Percentiles rank a stretch among this genome's conserved stretches.
phyloP scores from a whole-genome alignment of 2,888 invertebrate species.

The Graphium colonna region DNA sequence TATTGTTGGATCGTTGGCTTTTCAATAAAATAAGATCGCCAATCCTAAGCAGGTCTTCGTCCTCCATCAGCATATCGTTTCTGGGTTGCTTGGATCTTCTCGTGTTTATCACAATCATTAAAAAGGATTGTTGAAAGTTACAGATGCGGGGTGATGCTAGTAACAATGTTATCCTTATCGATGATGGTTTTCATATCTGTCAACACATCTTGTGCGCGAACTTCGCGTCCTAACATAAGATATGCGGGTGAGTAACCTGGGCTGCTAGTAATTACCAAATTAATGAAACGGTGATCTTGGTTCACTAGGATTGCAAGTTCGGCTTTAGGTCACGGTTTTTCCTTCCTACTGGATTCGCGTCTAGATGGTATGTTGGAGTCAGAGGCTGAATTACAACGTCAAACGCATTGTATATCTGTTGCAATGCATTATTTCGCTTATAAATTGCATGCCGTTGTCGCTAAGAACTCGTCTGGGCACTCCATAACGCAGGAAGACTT shows the following conservation, averaged over 20 bases:
- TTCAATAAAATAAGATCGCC: too few relatives aligned
- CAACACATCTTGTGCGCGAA: conserved; percentile 12
- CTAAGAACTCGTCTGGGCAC: conserved; percentile 30
- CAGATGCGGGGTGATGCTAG: too few relatives aligned
- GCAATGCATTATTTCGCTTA: too few relatives aligned
- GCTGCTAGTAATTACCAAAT: background rate
- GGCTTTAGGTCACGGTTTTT: conserved; percentile 27
- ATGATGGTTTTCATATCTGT: background rate
- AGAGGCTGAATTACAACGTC: background rate
- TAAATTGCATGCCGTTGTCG: background rate
- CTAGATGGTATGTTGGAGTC: conserved; percentile 35
- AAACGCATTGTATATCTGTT: too few relatives aligned
- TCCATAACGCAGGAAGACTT: conserved; percentile 38
- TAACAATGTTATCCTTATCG: too few relatives aligned
- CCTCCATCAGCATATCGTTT: too few relatives aligned
- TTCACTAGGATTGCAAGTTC: conserved; percentile 25
- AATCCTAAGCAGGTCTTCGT: too few relatives aligned
- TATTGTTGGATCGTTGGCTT: too few relatives aligned
- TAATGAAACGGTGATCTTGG: conserved; percentile 33
- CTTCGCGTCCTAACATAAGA: conserved; percentile 20
- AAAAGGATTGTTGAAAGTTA: too few relatives aligned
- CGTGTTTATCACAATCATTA: too few relatives aligned
- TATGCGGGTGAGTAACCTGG: conserved; percentile 18
- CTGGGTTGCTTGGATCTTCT: too few relatives aligned
- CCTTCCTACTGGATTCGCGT: conserved; percentile 41